phyloP scores from a whole-genome alignment of 2,888 invertebrate species.

The Calephelis perditalis region DNA sequence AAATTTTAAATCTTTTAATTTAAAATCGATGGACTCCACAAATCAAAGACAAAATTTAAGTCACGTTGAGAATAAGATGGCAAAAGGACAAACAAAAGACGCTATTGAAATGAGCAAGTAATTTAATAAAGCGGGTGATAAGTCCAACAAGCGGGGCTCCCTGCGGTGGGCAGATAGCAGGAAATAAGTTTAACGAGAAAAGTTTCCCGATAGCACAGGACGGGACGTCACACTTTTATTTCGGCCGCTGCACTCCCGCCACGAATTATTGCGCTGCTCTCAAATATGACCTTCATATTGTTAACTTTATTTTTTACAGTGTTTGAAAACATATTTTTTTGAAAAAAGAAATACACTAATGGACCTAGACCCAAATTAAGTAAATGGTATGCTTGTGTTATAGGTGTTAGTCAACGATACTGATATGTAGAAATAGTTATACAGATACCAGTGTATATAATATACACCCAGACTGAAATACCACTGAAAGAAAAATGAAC shows the following conservation, averaged over 20 bases:
- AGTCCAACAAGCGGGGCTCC: slow-evolving; percentile 45
- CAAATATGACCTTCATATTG: background rate
- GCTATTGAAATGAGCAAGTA: slow-evolving; percentile 68
- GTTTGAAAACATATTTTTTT: no score
- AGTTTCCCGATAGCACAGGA: slow-evolving; percentile 48
- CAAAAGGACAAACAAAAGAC: slow-evolving; percentile 51
- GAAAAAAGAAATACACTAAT: no score
- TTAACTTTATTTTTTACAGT: background rate
- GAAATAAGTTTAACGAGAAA: slow-evolving; percentile 63
- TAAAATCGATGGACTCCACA: background rate
- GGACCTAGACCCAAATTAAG: no score
- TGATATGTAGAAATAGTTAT: no score
- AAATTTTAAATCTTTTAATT: background rate
- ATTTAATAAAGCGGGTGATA: slow-evolving; percentile 67
- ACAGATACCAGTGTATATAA: no score
- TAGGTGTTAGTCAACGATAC: no score
- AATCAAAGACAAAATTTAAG: background rate
- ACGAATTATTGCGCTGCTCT: background rate
- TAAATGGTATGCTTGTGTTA: no score
- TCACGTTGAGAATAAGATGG: background rate
- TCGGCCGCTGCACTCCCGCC: slow-evolving; percentile 1
- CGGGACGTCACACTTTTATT: slow-evolving; percentile 18
- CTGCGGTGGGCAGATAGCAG: slow-evolving; percentile 57
- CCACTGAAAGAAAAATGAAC: no score
- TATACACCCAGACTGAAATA: no score